Evolutionary conservation across 2,888 invertebrate species (phyloP).

Genomic region (Hipparchia sbordonii): DNA sequence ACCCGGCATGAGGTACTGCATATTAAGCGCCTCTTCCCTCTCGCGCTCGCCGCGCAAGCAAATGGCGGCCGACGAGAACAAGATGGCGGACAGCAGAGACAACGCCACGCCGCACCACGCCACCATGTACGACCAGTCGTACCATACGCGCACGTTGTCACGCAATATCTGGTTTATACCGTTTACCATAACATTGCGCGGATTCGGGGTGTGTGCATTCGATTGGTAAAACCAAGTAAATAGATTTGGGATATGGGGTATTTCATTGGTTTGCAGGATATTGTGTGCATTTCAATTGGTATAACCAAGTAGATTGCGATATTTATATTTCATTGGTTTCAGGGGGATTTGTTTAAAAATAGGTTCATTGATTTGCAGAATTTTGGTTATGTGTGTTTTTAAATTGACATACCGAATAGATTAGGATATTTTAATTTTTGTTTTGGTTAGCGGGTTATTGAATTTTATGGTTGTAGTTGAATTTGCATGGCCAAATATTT

Average conservation of each 20-base stretch:
- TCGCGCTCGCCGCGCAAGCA: conserved; percentile 97
- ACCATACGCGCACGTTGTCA: conserved; percentile 92
- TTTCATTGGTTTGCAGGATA: neutral
- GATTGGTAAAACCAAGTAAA: neutral
- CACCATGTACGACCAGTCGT: conserved; percentile 98
- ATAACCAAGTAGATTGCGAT: neutral
- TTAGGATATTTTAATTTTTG: neutral
- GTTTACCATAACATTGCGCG: conserved; percentile 32
- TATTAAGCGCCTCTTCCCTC: conserved; percentile 97
- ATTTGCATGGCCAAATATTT: no score
- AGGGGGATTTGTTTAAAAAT: no score
- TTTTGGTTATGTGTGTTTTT: neutral
- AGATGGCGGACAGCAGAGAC: conserved; percentile 94
- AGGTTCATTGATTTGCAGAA: no score
- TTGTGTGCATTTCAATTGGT: neutral
- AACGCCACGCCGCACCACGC: conserved; percentile 98
- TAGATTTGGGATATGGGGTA: neutral
- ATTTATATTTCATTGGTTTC: no score
- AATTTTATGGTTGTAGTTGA: no score
- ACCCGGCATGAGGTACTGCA: conserved; percentile 99
- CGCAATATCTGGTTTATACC: conserved; percentile 89
- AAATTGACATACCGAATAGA: neutral
- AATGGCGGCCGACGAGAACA: conserved; percentile 96
- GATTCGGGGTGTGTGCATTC: neutral
- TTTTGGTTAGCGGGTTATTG: neutral